These are phyloP conservation scores for Drosophila nasuta DNA, from an alignment of 1,140 invertebrate species.

Conservation along the genomic window DNA sequence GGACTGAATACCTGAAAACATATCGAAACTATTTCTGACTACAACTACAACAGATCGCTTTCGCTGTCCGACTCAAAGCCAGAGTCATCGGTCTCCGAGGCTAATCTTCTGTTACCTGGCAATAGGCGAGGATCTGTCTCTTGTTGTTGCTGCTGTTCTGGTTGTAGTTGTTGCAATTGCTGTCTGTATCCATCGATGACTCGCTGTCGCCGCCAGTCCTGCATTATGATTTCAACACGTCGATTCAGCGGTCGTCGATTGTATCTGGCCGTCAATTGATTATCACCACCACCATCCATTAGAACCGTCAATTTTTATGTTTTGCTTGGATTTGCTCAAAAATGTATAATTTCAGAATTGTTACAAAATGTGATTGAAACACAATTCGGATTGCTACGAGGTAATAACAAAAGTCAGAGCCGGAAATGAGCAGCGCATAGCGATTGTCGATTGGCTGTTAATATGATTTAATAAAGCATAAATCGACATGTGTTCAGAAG, in stretches of 20 bases:
- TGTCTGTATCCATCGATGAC: not conserved
- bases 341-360: slow-evolving; percentile 44
- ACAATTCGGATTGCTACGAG: slow-evolving; percentile 40
- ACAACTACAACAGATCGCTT: slow-evolving; percentile 34
- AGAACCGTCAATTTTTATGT: slow-evolving; percentile 1
- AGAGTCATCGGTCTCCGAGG: slow-evolving; percentile 49
- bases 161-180: not conserved
- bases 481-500: slow-evolving; percentile 25
- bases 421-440: slow-evolving; percentile 46
- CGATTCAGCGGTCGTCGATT: slow-evolving; percentile 27
- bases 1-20: slow-evolving; percentile 16
- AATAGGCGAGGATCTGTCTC: not conserved
- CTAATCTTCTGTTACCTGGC: not conserved
- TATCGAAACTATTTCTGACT: slow-evolving; percentile 17
- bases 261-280: slow-evolving; percentile 36
- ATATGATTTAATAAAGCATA: slow-evolving; percentile 67
- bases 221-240: slow-evolving; percentile 20
- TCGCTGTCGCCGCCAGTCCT: slow-evolving; percentile 7
- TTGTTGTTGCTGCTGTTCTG: not conserved
- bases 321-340: slow-evolving; percentile 27
- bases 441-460: slow-evolving; percentile 57
- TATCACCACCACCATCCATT: slow-evolving; percentile 71
- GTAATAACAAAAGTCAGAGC: slow-evolving; percentile 23
- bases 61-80: slow-evolving; percentile 68
- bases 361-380: slow-evolving; percentile 27